A percentile compares a stretch with the other conserved stretches of the same genome.
phyloP scores from a whole-genome alignment of 2,888 invertebrate genomes.

The Luperina nickerlii region DNA sequence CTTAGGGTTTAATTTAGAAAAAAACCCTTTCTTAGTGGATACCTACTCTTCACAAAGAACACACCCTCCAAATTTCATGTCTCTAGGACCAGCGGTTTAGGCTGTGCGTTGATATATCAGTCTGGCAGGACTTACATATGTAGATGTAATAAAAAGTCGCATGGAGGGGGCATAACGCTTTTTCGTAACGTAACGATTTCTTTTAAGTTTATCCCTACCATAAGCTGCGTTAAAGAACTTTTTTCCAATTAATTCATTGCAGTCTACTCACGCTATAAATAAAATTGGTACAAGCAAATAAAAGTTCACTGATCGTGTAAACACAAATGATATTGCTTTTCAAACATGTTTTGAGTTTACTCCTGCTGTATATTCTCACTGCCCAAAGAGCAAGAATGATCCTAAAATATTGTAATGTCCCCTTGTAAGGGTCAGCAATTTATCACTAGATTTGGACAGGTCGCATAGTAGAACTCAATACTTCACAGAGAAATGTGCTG shows the following conservation, averaged over 20 bases:
- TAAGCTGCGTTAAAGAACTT: too few species aligned
- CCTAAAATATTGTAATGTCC: conserved; percentile 9
- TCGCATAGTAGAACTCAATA: conserved; percentile 17
- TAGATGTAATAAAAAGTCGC: too few species aligned
- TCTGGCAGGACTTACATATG: too few species aligned
- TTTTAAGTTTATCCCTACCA: too few species aligned
- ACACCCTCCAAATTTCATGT: too few species aligned
- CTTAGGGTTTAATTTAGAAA: too few species aligned
- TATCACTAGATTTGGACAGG: conserved; percentile 41
- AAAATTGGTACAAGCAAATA: background rate
- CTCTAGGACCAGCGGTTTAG: too few species aligned
- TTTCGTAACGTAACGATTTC: too few species aligned
- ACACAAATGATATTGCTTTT: background rate
- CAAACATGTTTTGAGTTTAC: background rate
- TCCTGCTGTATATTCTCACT: background rate
- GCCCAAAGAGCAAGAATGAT: background rate
- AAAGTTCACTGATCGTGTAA: background rate
- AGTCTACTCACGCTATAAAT: background rate
- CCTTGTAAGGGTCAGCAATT: conserved; percentile 25
- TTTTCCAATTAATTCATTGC: background rate
- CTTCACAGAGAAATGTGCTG: conserved; percentile 42
- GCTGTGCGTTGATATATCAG: too few species aligned
- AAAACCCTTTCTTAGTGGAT: too few species aligned
- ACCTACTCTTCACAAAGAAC: too few species aligned
- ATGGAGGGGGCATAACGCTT: too few species aligned